Percentiles rank a stretch among this genome's conserved stretches.
Evolutionary conservation across 2,113 vertebrate species (phyloP).

Genomic region (Crotalus helleri): DNA sequence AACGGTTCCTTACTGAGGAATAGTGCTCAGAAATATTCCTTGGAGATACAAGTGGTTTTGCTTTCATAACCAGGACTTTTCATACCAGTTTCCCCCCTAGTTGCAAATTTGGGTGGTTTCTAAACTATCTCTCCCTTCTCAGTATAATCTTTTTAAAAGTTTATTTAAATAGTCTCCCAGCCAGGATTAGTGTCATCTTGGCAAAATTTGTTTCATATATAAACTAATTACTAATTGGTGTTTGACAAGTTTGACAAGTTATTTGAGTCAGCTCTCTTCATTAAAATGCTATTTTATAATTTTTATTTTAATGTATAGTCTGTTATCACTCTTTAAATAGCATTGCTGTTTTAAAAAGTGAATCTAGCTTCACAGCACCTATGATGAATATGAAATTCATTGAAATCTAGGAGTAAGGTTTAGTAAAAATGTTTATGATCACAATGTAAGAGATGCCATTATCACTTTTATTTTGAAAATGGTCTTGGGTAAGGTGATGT

Average conservation of each 20-base stretch:
- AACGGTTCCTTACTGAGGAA: neutral
- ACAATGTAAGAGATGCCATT: neutral
- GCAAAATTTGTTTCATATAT: neutral
- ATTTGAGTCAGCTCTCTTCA: neutral
- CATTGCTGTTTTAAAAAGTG: neutral
- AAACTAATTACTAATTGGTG: neutral
- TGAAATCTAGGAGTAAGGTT: neutral
- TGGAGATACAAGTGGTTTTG: too few species aligned
- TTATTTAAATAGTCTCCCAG: neutral
- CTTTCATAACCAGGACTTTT: neutral
- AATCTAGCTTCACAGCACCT: neutral
- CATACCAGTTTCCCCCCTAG: neutral
- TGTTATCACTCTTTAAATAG: neutral
- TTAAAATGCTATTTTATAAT: neutral
- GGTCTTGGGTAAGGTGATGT: neutral
- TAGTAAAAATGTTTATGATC: neutral
- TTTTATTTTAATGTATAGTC: neutral
- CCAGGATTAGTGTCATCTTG: neutral
- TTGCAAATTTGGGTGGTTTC: neutral
- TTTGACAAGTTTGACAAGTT: neutral
- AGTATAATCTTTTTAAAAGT: too few species aligned
- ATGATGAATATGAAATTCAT: neutral
- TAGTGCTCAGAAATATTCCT: neutral
- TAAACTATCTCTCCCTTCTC: neutral
- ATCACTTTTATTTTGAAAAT: neutral